Base-by-base conservation (phyloP, 2,888 invertebrate species). In the Halocaridina rubra region DNA sequence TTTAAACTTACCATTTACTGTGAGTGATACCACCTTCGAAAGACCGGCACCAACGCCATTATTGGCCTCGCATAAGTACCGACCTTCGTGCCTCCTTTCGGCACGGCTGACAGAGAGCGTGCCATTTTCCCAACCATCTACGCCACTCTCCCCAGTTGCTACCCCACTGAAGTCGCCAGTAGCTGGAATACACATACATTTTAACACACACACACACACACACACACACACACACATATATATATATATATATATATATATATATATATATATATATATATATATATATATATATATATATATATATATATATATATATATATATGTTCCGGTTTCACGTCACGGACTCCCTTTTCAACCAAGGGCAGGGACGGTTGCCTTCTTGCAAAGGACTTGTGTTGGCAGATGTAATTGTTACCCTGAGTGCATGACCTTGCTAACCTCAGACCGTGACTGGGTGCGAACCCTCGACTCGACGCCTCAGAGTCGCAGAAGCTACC, bases 41-140 rank as follows among this genome's bases (percentile, higher is more conserved):
- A 87, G 46, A 0, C 76, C 85, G 8, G 80, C 80, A 10, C 81
- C 82, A 4, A 87, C 87, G 3, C 64, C 61, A 59, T 87, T 87
- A 74, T 85, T 79, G n/a, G 87, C 87, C 67, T 87, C 82, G 67
- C 87, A 87, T 30, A 87, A 67, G 77, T 85, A 87, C 4, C 84
- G 74, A 8, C 87, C 87, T 46, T 87, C 87, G 78, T 87, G 87
- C 1, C 77, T 39, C 5, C 82, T 33, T 57, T 81, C 82, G 1
- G 87, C 87, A 19, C 80, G 61, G 10, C 79, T 75, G 32, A 87
- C 75, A 16, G 71, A 74, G 19, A 87, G 85, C 1, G 78, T 78
- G 3, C 82, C 82, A 71, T 82, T 82, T 13, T 61, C 77, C 77
- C 77, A 82, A 0, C 64, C 75, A 1, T 19, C 71, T 29, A 69